These are phyloP conservation scores for Orientallactaga sibirica DNA, from an alignment of 2,797 vertebrate genomes.

Conservation along the genomic window DNA sequence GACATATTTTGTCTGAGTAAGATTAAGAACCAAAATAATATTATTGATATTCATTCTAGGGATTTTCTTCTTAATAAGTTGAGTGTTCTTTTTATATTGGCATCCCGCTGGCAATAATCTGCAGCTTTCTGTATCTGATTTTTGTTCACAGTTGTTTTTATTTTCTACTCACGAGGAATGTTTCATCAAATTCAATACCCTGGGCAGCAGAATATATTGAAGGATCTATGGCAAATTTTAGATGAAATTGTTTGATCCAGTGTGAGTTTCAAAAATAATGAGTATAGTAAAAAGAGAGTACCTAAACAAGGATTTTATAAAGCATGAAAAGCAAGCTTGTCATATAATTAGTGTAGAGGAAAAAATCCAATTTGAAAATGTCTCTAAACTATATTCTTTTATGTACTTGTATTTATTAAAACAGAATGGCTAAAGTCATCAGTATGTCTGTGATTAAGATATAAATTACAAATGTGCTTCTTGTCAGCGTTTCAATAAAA, in stretches of 20 bases:
- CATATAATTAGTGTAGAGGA: background rate
- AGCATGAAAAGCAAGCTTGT: slow-evolving; percentile 12
- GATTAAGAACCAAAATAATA: slow-evolving; percentile 33
- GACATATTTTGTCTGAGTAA: background rate
- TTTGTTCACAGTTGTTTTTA: slow-evolving; percentile 73
- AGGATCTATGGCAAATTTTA: slow-evolving; percentile 75
- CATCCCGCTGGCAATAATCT: slow-evolving; percentile 22
- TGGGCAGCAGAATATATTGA: slow-evolving; percentile 72
- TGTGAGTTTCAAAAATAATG: slow-evolving; percentile 76
- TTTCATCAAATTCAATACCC: slow-evolving; percentile 77
- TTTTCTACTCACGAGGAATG: slow-evolving; percentile 76
- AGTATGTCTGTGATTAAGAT: background rate
- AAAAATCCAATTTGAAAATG: slow-evolving; percentile 1
- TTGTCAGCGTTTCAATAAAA: slow-evolving; percentile 17
- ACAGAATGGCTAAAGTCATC: background rate
- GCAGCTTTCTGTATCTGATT: slow-evolving; percentile 68
- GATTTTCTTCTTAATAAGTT: slow-evolving; percentile 66
- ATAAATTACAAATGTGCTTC: slow-evolving; percentile 25
- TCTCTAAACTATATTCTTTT: background rate
- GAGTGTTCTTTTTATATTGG: slow-evolving; percentile 60
- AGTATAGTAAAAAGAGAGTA: slow-evolving; percentile 69
- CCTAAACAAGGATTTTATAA: slow-evolving; percentile 54
- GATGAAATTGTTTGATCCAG: slow-evolving; percentile 71
- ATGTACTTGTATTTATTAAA: slow-evolving; percentile 24
- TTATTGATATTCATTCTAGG: background rate